Evolutionary conservation across 1,140 invertebrate species (phyloP), one percentile per base, ranked within the genome.

Genomic region (Pachypsylla venusta): DNA sequence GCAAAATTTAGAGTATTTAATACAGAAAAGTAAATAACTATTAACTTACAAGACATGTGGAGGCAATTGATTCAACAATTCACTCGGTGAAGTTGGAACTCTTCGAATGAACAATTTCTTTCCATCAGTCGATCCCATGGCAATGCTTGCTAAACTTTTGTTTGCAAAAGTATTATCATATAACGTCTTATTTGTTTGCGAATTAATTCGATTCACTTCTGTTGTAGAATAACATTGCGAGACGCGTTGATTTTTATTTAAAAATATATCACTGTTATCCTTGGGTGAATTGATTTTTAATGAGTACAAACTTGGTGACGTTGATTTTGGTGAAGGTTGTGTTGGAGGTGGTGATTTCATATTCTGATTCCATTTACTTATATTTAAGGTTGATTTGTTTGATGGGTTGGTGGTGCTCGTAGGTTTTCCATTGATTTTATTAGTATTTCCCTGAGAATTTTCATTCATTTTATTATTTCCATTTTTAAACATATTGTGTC

Each of bases 81-180:
- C 85, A 60, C 82, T 81, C 16, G 86, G 85, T 61, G 85, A 85
- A 22, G 84, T 87, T 40, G 85, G 86, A 54, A 89, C 84, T 65
- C 84, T 76, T 65, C 82, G 74, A 60, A 89, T 84, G 62, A 86
- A 85, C 75, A 89, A 78, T 74, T 84, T 85, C 63, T 83, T 77
- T n/a, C 87, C 87, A 71, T 89, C 85, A 22, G 85, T 88, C 54
- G 84, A 89, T 2, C 87, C 87, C 79, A 89, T 82, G 25, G 85
- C 86, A 62, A 89, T 85, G 25, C 85, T 88, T 53, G 84, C 83
- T 61, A 87, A 77, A 19, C 42, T 48, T 22, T 48, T 5, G n/a
- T 48, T 48, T n/a, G 7, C 42, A 48, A 48, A 48, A 4, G 4
- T 48, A 25, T 84, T 22, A 3, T 48, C 42, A n/a, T 48, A 19